A percentile compares a stretch with the other conserved stretches of the same genome.
These are phyloP conservation scores for Knipowitschia caucasica DNA, from an alignment of 2,797 vertebrate genomes.

Conservation along the genomic window DNA sequence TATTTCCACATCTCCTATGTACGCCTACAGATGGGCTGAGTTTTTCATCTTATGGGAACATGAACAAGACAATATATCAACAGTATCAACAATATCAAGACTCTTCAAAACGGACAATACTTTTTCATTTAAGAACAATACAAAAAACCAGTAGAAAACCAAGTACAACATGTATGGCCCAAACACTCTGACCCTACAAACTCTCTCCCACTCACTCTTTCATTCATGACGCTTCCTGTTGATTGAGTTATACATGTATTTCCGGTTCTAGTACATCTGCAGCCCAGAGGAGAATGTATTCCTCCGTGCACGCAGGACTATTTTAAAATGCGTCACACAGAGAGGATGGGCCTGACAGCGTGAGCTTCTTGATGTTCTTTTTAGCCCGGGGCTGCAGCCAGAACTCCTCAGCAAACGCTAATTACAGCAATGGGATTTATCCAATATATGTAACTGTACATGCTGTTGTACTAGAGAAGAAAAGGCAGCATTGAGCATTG, in stretches of 20 bases:
- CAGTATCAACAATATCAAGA: too few species aligned
- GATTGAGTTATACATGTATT: constrained; percentile 6
- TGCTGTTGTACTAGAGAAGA: constrained; percentile 1
- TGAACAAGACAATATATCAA: too few species aligned
- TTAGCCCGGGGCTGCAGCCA: constrained; percentile 24
- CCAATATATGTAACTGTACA: background rate
- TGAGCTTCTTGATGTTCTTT: constrained; percentile 30
- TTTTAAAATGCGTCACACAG: constrained; percentile 20
- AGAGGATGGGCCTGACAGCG: constrained; percentile 23
- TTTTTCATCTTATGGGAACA: too few species aligned
- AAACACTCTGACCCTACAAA: too few species aligned
- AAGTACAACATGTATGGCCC: too few species aligned
- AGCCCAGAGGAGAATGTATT: background rate
- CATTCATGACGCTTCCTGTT: background rate
- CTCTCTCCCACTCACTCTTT: too few species aligned
- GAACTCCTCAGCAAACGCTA: constrained; percentile 26
- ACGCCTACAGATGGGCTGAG: too few species aligned
- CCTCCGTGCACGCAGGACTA: constrained; percentile 14
- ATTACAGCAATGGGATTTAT: constrained; percentile 5
- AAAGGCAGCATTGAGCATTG: too few species aligned
- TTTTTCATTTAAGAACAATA: too few species aligned
- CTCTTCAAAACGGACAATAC: too few species aligned
- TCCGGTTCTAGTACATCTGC: constrained; percentile 10
- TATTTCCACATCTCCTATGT: too few species aligned
- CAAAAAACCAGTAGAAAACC: too few species aligned